A percentile compares a stretch with the other conserved stretches of the same genome.
These are phyloP conservation scores for Hozukius guyotensis DNA, from an alignment of 2,797 vertebrate genomes.

Conservation along the genomic window DNA sequence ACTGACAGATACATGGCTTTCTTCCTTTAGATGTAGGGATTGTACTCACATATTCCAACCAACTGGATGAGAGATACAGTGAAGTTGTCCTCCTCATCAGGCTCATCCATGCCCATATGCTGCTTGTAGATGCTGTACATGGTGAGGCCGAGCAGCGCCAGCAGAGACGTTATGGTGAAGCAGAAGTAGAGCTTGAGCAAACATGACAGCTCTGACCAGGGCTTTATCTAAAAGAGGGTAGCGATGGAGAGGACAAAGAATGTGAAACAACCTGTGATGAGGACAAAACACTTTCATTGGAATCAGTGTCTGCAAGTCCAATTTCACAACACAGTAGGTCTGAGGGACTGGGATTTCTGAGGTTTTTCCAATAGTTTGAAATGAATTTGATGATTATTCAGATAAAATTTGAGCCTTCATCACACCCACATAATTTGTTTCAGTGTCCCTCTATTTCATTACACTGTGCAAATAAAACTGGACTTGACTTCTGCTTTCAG, in stretches of 20 bases:
- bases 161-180: slow-evolving; percentile 82
- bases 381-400: neutral
- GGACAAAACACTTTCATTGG: neutral
- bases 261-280: neutral
- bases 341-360: neutral
- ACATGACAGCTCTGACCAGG: slow-evolving; percentile 84
- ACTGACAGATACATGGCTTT: neutral
- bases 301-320: neutral
- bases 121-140: slow-evolving; percentile 79
- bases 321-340: neutral
- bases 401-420: neutral
- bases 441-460: neutral
- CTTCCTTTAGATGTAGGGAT: neutral
- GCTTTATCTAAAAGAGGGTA: slow-evolving; percentile 81
- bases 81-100: slow-evolving; percentile 84
- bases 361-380: neutral
- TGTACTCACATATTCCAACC: slow-evolving; percentile 84
- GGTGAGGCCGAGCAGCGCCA: slow-evolving; percentile 83
- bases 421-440: neutral
- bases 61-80: slow-evolving; percentile 87
- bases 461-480: neutral
- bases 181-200: slow-evolving; percentile 85
- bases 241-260: neutral
- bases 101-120: slow-evolving; percentile 22
- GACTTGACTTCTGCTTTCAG: neutral